Base-by-base conservation (phyloP, 2,797 vertebrate genomes). In the Pogonophryne albipinna region DNA sequence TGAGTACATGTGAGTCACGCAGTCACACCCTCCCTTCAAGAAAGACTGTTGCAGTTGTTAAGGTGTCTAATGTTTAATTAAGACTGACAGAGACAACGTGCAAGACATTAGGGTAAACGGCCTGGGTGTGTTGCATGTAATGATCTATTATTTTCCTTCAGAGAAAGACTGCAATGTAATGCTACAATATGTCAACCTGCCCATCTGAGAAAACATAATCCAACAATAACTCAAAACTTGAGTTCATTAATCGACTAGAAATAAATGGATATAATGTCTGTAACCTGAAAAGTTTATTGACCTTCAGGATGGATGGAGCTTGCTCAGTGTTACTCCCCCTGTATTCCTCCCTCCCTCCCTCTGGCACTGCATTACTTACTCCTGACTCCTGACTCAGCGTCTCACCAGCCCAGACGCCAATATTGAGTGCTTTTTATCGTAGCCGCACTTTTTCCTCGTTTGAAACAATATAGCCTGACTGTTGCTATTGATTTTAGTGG, bases 401-500 rank as follows among this genome's bases (percentile, higher is more conserved):
- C 94, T 93, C 93, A 41, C 61, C 64, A 72, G 90, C 89, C 73
- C 90, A 91, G 93, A 86, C 75, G 55, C 87, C 89, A 83, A 88
- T 92, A 89, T 87, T 72, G 90, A 96, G 86, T 91, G 87, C 89
- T 85, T 93, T 90, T 93, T 88, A 93, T 92, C 90, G 89, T 79
- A 92, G 93, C 94, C 86, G 90, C 94, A 92, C 93, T 90, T 94
- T 92, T 85, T 87, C 90, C 95, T 93, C 64, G 49, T 91, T 93
- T 92, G 94, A 95, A 95, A 95, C 95, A 92, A 96, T 94, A 86
- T 90, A 80, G 88, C 86, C 85, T 93, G 95, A 93, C 94, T 91
- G 94, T 91, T 91, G 93, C 93, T 94, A 97, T 97, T 93, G 96
- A 98, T 97, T 93, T 88, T 70, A 91, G 90, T 86, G 94, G 95